phyloP scores from a whole-genome alignment of 2,888 invertebrate species.

The Apamea anceps region DNA sequence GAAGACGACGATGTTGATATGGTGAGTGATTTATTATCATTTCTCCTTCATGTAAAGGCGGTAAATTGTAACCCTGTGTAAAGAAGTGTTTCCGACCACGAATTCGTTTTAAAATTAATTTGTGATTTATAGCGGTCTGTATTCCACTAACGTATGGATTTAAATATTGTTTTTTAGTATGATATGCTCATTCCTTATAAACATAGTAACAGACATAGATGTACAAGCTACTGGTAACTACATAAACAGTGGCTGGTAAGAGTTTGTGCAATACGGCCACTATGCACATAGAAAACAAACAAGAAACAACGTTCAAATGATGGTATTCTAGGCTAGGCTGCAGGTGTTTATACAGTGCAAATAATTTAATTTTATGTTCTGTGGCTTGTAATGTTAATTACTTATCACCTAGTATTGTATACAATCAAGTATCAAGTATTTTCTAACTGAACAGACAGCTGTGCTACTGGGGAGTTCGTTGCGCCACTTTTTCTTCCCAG shows the following conservation, averaged over 20 bases:
- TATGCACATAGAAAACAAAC: neutral
- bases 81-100: no score
- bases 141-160: neutral
- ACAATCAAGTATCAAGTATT: no score
- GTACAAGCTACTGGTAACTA: neutral
- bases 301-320: neutral
- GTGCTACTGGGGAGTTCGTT: no score
- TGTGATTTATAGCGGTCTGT: neutral
- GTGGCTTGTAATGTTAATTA: no score
- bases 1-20: slow-evolving; percentile 56
- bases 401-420: no score
- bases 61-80: neutral
- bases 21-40: slow-evolving; percentile 30
- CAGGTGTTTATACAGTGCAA: no score
- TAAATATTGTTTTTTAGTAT: neutral
- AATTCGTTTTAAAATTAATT: neutral
- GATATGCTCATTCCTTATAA: no score
- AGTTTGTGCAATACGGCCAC: neutral
- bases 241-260: neutral
- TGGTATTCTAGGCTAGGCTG: neutral
- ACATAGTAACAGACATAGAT: neutral
- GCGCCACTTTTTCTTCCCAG: no score
- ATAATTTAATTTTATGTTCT: no score
- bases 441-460: no score
- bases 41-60: neutral